Conservation (phyloP, 2,113 vertebrate species). For the Caloenas nicobarica region DNA sequence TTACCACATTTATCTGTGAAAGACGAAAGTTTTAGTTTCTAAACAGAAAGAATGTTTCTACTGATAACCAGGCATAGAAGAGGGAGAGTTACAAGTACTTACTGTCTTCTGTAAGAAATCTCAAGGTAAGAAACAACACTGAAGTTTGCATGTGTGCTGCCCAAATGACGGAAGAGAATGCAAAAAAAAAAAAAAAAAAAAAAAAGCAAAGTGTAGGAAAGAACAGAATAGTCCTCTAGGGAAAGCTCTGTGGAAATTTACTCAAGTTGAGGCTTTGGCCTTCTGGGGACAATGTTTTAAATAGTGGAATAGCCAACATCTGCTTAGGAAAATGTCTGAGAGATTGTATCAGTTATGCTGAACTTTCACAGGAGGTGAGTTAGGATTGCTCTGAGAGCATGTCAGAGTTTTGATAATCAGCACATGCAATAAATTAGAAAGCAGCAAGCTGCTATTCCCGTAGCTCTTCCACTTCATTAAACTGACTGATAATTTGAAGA, state of each 20-base stretch:
- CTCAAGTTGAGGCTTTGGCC: neutral
- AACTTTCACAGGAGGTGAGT: constrained; percentile 25
- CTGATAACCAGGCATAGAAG: neutral
- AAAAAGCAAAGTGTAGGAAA: neutral
- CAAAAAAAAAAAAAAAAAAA: neutral
- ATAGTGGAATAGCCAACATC: constrained; percentile 19
- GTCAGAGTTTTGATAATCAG: constrained; percentile 13
- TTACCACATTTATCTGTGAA: neutral
- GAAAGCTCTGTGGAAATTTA: neutral
- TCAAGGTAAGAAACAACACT: neutral
- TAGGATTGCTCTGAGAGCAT: neutral
- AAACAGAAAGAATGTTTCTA: neutral
- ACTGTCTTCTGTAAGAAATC: neutral
- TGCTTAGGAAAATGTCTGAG: neutral
- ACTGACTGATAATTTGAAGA: neutral
- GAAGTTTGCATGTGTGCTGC: neutral
- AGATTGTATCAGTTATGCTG: neutral
- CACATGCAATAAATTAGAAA: constrained; percentile 16
- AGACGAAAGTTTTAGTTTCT: neutral
- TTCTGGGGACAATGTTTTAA: constrained; percentile 27
- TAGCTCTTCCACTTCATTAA: neutral
- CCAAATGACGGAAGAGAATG: neutral
- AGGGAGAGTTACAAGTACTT: neutral
- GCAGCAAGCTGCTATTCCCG: neutral
- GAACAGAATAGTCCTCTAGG: neutral